Conservation (phyloP, 2,888 invertebrate species). For the Temnothorax unifasciatus region DNA sequence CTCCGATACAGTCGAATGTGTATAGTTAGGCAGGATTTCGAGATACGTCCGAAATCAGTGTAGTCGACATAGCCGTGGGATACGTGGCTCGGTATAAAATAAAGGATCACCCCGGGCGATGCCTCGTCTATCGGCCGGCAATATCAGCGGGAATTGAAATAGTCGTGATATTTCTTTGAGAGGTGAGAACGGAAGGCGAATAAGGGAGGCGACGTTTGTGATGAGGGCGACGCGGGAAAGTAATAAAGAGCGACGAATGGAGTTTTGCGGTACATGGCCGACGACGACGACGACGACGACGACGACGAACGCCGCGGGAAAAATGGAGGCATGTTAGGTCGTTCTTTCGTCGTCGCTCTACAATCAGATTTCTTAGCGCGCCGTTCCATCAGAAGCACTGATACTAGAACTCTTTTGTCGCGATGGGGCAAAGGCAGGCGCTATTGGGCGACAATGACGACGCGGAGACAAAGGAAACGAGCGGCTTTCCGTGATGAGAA, state of each 20-base stretch:
- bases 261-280: constrained; percentile 68
- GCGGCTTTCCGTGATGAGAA: constrained; percentile 44
- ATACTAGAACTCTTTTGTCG: constrained; percentile 75
- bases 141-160: constrained; percentile 84
- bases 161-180: constrained; percentile 82
- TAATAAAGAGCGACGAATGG: constrained; percentile 75
- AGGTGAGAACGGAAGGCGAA: constrained; percentile 59
- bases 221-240: constrained; percentile 66
- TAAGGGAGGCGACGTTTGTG: constrained; percentile 49
- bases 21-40: constrained; percentile 28
- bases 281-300: constrained; percentile 22
- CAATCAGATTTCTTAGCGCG: constrained; percentile 82
- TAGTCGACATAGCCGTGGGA: constrained; percentile 29
- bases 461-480: constrained; percentile 70
- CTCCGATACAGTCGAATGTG: not conserved
- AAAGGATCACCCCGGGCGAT: constrained; percentile 75
- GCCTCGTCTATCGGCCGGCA: constrained; percentile 81
- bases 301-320: constrained; percentile 66
- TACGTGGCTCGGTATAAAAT: constrained; percentile 76
- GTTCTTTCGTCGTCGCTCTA: constrained; percentile 74
- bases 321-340: constrained; percentile 80
- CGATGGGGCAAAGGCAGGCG: constrained; percentile 57
- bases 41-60: constrained; percentile 31
- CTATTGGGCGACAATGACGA: constrained; percentile 71
- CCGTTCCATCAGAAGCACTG: constrained; percentile 74